A percentile compares a stretch with the other conserved stretches of the same genome.
phyloP scores from a whole-genome alignment of 2,797 vertebrate species.

The Eulemur mongoz region DNA sequence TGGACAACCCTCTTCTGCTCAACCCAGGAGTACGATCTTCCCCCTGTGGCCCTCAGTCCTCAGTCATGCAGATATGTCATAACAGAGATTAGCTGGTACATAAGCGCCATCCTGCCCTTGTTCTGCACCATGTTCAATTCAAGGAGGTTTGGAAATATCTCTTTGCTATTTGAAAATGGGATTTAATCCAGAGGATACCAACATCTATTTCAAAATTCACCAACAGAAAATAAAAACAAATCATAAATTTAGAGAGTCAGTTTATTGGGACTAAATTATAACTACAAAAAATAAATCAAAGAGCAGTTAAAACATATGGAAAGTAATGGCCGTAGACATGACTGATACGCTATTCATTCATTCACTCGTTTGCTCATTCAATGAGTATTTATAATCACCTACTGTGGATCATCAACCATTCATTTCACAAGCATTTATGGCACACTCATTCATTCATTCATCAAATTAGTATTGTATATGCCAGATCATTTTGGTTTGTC shows the following conservation, averaged over 20 bases:
- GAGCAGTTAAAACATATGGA: not conserved
- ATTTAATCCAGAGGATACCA: not conserved
- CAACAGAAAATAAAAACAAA: slow-evolving; percentile 62
- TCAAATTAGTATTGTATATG: not conserved
- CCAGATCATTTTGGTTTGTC: not conserved
- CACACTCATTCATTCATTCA: not conserved
- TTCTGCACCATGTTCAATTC: not conserved
- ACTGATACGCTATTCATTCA: not conserved
- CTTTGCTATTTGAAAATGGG: slow-evolving; percentile 45
- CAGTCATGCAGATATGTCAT: slow-evolving; percentile 70
- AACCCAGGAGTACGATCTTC: not conserved
- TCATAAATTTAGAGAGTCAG: slow-evolving; percentile 39
- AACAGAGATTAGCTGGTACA: slow-evolving; percentile 71
- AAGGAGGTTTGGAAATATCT: slow-evolving; percentile 28
- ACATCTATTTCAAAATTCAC: slow-evolving; percentile 52
- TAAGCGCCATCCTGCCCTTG: not conserved
- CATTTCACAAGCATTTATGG: not conserved
- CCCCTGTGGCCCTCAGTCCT: not conserved
- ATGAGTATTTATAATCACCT: not conserved
- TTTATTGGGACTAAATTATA: slow-evolving; percentile 33
- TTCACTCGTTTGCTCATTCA: not conserved
- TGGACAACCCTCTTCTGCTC: slow-evolving; percentile 51
- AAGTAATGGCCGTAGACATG: not conserved
- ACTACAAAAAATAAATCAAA: slow-evolving; percentile 47
- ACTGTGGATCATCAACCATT: not conserved